Evolutionary conservation across 2,797 vertebrate genomes (phyloP).

Genomic region (Aotus griseimembra): DNA sequence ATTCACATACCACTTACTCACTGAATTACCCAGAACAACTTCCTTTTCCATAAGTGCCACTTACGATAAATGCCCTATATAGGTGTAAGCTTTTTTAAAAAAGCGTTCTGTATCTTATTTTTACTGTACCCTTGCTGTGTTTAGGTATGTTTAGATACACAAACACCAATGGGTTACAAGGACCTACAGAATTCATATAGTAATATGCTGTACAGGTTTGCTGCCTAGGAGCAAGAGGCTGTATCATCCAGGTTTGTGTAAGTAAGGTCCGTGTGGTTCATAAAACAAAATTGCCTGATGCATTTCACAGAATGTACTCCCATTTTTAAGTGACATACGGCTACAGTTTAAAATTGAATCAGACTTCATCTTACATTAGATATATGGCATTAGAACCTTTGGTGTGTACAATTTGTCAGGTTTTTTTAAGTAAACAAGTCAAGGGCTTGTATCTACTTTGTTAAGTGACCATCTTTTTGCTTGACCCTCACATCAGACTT

Average conservation of each 20-base stretch:
- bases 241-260: neutral
- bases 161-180: neutral
- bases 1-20: neutral
- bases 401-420: neutral
- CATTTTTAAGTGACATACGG: neutral
- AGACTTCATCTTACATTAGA: constrained; percentile 32
- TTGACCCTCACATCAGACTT: neutral
- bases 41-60: neutral
- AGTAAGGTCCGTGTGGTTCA: neutral
- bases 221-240: neutral
- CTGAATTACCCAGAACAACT: neutral
- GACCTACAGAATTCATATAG: neutral
- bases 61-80: neutral
- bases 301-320: neutral
- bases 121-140: neutral
- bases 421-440: constrained; percentile 16
- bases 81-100: neutral
- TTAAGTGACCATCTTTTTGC: neutral
- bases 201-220: neutral
- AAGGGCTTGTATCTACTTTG: neutral
- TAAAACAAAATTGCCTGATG: neutral
- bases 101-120: neutral
- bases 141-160: neutral
- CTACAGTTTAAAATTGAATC: constrained; percentile 45
- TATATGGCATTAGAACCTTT: constrained; percentile 20